A percentile compares a stretch with the other conserved stretches of the same genome.
Evolutionary conservation across 35 echinoderm and acorn worm species (phyloP).

Genomic region (Ophiothrix spiculata): DNA sequence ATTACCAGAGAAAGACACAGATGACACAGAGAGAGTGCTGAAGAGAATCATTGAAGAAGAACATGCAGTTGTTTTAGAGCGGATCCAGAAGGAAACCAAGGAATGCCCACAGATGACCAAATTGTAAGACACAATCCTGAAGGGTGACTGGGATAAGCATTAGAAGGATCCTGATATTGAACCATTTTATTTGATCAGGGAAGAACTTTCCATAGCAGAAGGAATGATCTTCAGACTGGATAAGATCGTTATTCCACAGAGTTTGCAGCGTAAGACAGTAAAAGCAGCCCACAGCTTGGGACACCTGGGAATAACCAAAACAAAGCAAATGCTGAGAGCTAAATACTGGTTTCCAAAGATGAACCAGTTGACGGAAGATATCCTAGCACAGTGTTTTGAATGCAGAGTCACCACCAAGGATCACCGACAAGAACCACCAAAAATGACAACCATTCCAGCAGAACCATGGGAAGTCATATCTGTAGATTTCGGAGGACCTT

Average conservation of each 20-base stretch:
- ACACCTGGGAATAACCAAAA: slow-evolving; percentile 56
- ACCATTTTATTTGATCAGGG: slow-evolving; percentile 43
- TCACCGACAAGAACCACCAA: slow-evolving; percentile 46
- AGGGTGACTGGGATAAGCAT: slow-evolving; percentile 41
- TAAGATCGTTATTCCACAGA: slow-evolving; percentile 38
- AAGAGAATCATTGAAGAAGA: slow-evolving; percentile 44
- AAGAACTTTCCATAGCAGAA: slow-evolving; percentile 44
- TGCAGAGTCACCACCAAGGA: slow-evolving; percentile 43
- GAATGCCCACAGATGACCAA: slow-evolving; percentile 34
- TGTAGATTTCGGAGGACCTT: slow-evolving; percentile 68
- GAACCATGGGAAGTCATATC: slow-evolving; percentile 54
- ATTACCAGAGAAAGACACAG: slow-evolving; percentile 11
- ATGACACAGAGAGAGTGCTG: slow-evolving; percentile 57
- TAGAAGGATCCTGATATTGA: slow-evolving; percentile 46
- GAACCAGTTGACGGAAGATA: slow-evolving; percentile 26
- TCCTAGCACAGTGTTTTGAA: slow-evolving; percentile 41
- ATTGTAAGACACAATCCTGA: slow-evolving; percentile 15
- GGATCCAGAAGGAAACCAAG: slow-evolving; percentile 36
- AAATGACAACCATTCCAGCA: slow-evolving; percentile 51
- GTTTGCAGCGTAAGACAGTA: slow-evolving; percentile 40
- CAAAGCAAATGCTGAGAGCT: slow-evolving; percentile 42
- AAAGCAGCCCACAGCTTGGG: slow-evolving; percentile 51
- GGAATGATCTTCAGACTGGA: slow-evolving; percentile 36
- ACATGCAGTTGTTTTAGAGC: slow-evolving; percentile 37
- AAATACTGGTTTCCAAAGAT: slow-evolving; percentile 51